Percentiles rank a stretch among this genome's conserved stretches.
These are phyloP conservation scores for Frankliniella intonsa DNA, from an alignment of 2,888 invertebrate genomes.

Conservation along the genomic window DNA sequence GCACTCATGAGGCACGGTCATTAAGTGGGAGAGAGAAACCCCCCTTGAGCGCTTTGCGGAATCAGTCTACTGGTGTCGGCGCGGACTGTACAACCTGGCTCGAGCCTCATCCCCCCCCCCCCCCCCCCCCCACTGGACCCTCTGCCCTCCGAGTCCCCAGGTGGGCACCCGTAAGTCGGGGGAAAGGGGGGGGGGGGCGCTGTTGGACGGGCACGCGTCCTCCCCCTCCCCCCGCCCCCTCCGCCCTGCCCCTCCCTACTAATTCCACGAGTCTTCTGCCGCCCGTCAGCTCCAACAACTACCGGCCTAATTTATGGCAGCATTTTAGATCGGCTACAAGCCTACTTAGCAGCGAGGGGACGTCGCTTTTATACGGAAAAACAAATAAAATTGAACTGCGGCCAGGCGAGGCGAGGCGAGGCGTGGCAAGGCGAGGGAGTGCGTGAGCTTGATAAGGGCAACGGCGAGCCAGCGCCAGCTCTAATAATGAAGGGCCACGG, in stretches of 20 bases:
- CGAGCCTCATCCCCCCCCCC: not conserved
- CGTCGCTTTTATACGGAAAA: conserved; percentile 20
- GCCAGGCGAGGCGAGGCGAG: not conserved
- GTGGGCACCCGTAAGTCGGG: not conserved
- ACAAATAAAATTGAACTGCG: conserved; percentile 10
- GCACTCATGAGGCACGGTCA: too few species aligned
- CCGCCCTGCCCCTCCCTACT: not conserved
- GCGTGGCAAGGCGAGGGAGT: not conserved
- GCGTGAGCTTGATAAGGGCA: not conserved
- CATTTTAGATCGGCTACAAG: conserved; percentile 25
- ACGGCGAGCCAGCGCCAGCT: not conserved
- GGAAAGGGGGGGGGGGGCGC: too few species aligned
- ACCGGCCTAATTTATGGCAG: conserved; percentile 24
- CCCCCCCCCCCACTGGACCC: too few species aligned
- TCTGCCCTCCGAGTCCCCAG: not conserved
- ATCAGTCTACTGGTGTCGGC: not conserved
- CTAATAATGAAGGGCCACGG: not conserved
- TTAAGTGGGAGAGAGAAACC: too few species aligned
- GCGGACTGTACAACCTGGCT: not conserved
- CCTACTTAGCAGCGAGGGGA: conserved; percentile 16
- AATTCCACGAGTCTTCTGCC: not conserved
- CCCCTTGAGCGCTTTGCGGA: too few species aligned
- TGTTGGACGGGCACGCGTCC: not conserved
- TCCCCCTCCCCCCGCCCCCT: not conserved
- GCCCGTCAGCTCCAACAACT: not conserved